Evolutionary conservation across 2,888 invertebrate species (phyloP).

Genomic region (Idaea biselata): DNA sequence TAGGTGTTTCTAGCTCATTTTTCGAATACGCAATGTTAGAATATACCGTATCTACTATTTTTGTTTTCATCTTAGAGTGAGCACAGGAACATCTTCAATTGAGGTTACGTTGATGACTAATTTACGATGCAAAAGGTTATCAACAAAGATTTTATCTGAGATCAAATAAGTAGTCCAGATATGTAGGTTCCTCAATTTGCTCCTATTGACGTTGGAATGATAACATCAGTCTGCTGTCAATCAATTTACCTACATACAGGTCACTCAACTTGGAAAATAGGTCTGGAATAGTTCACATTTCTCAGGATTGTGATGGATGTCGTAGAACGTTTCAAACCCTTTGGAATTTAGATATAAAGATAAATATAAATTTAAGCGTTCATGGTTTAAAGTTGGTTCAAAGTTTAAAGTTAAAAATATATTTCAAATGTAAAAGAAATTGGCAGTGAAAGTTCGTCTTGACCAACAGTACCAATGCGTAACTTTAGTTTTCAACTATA

Average conservation of each 20-base stretch:
- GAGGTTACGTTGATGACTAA: not conserved
- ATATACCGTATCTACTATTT: too few relatives aligned
- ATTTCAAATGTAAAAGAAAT: not conserved
- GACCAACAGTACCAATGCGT: too few relatives aligned
- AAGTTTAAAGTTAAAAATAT: not conserved
- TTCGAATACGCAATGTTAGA: too few relatives aligned
- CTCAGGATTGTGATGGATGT: not conserved
- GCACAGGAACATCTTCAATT: not conserved
- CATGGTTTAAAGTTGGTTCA: not conserved
- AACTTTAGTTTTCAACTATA: too few relatives aligned
- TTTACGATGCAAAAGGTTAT: conserved; percentile 44
- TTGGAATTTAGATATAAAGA: not conserved
- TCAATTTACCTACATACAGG: conserved; percentile 67
- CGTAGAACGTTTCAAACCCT: not conserved
- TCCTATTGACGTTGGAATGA: conserved; percentile 51
- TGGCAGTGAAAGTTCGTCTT: not conserved
- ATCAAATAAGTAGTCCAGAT: conserved; percentile 62
- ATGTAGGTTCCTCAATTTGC: conserved; percentile 73
- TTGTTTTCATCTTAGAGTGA: too few relatives aligned
- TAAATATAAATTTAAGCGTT: not conserved
- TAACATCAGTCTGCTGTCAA: conserved; percentile 57
- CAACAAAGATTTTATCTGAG: conserved; percentile 60
- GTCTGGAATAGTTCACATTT: conserved; percentile 15
- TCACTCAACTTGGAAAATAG: conserved; percentile 49
- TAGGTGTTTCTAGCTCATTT: too few relatives aligned